A percentile compares a stretch with the other conserved stretches of the same genome.
Conservation (phyloP, 2,797 vertebrate genomes). For the Thunnus albacares region DNA sequence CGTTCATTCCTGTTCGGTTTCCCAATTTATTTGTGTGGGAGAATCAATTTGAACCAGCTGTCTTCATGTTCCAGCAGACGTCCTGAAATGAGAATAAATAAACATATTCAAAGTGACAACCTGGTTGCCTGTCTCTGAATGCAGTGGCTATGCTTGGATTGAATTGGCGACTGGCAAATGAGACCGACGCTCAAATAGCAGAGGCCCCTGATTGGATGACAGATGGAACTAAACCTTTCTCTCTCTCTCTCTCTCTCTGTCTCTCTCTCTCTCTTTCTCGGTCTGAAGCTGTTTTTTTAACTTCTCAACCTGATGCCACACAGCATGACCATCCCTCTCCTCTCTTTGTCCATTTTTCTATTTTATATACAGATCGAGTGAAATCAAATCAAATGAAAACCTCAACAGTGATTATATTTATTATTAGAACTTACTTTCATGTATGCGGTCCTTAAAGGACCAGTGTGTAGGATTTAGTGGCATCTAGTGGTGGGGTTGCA, state of each 20-base stretch:
- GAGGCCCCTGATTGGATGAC: conserved; percentile 76
- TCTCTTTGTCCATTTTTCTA: not conserved
- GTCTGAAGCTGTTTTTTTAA: conserved; percentile 46
- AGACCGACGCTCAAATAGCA: conserved; percentile 65
- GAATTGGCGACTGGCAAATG: conserved; percentile 77
- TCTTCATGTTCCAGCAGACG: conserved; percentile 67
- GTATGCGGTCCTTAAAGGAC: not conserved
- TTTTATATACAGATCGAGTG: conserved; percentile 2
- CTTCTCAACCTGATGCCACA: conserved; percentile 56
- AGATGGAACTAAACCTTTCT: conserved; percentile 61
- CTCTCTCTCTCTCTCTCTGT: not conserved
- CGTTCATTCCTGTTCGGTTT: conserved; percentile 48
- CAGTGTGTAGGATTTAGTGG: too few relatives aligned
- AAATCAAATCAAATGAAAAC: not conserved
- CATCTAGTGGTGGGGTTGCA: too few relatives aligned
- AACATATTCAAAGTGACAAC: conserved; percentile 84
- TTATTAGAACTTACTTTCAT: not conserved
- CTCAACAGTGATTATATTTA: not conserved
- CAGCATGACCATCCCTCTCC: conserved; percentile 16
- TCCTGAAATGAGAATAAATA: conserved; percentile 80
- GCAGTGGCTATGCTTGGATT: conserved; percentile 68
- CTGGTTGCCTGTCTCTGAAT: conserved; percentile 67
- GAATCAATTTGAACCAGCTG: conserved; percentile 78
- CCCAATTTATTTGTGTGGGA: conserved; percentile 50
- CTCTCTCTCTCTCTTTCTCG: not conserved